Conservation (phyloP, 2,888 invertebrate genomes). For the Galeruca laticollis region DNA sequence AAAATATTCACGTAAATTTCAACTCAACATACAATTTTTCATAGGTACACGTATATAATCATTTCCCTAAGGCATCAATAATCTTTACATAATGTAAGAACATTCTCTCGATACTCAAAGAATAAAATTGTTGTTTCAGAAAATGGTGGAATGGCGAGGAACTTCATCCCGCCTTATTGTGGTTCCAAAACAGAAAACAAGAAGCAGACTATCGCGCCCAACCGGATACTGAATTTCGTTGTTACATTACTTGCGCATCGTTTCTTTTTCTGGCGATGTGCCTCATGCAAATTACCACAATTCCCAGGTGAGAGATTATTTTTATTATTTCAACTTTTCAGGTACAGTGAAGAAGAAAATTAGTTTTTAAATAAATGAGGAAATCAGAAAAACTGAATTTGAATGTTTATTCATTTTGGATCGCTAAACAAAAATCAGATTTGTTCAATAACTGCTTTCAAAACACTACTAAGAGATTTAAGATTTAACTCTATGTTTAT, state of each 20-base stretch:
- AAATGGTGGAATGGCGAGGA: slow-evolving; percentile 77
- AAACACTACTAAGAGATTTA: no score
- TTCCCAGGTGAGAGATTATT: slow-evolving; percentile 75
- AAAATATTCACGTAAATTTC: no score
- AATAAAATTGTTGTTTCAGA: slow-evolving; percentile 59
- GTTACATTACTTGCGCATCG: slow-evolving; percentile 84
- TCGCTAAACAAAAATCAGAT: no score
- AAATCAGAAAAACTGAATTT: no score
- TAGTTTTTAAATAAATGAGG: no score
- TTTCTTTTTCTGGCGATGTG: slow-evolving; percentile 83
- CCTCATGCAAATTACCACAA: slow-evolving; percentile 82
- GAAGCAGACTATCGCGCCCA: slow-evolving; percentile 85
- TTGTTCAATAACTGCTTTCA: no score
- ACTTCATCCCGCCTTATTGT: slow-evolving; percentile 82
- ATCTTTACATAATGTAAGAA: background rate
- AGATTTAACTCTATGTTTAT: no score
- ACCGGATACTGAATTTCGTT: slow-evolving; percentile 86
- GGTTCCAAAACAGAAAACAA: slow-evolving; percentile 81
- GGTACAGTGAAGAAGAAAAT: background rate
- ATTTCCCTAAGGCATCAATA: background rate
- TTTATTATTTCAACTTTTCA: slow-evolving; percentile 22
- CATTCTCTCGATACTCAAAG: slow-evolving; percentile 7
- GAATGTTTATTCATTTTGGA: no score
- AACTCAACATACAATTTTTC: no score
- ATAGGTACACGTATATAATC: background rate